Evolutionary conservation across 2,113 vertebrate species (phyloP), one percentile per base, ranked within the genome.

Genomic region (Neotragus moschatus): DNA sequence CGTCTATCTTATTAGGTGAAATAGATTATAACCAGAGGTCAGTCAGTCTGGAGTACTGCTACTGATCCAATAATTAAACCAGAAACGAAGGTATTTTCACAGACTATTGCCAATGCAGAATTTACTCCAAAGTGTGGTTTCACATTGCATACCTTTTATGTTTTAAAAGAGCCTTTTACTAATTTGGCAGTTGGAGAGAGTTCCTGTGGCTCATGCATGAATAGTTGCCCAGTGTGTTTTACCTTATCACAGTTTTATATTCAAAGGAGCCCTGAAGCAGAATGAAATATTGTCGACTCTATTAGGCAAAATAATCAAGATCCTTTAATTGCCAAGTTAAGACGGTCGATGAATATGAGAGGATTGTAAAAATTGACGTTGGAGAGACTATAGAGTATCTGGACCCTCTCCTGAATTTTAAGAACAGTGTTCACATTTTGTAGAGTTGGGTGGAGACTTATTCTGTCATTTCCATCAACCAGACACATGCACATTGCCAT

Each of bases 221-320:
- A 96, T 94, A 96, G 92, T 73, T 94, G 93, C 92, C 86, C 61
- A 33, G 55, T 84, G 88, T 66, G 79, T 93, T 93, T 91, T 84
- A 92, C 90, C 90, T 86, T 97, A 96, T 84, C 75, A 61, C 73
- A 26, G 55, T 90, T 84, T 93, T 88, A 75, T 96, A 92, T 96
- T 92, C 95, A 88, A 96, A 96, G 77, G 77, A 96, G 60, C 80
- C 43, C 51, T 88, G 16, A 36, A 63, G 60, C 70, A 70, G 93
- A 92, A 92, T 94, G 97, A 97, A 98, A 97, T 96, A 98, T 75
- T 96, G 84, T 91, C 95, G 97, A 6, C 85, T 96, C 92, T 94
- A 60, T 84, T 91, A 92, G 82, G 79, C 90, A 96, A 91, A 96
- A 98, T 91, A 97, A 95, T 96, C 96, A 84, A 53, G 61, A 94